Conservation (phyloP, 2,797 vertebrate genomes). For the Limosa lapponica region DNA sequence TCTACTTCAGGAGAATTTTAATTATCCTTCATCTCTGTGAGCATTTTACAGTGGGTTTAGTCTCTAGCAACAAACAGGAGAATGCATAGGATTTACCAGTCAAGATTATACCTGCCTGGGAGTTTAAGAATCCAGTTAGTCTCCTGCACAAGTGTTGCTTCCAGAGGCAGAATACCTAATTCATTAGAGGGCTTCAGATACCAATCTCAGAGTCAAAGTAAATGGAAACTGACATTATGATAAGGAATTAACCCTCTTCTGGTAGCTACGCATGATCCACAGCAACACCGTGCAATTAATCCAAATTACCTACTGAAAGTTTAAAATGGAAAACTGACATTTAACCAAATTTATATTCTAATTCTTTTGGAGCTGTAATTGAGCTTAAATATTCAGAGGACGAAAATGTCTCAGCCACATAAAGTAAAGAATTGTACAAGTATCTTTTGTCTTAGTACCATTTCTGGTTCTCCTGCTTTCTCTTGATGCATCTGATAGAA, state of each 20-base stretch:
- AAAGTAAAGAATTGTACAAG: background rate
- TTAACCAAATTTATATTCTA: conserved; percentile 1
- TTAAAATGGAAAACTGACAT: conserved; percentile 26
- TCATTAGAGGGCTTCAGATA: conserved; percentile 24
- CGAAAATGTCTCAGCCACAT: background rate
- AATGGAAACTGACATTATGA: conserved; percentile 10
- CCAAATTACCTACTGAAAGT: background rate
- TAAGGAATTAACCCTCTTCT: conserved; percentile 2
- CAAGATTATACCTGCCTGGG: background rate
- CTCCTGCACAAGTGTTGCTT: background rate
- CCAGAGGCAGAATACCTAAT: conserved; percentile 2
- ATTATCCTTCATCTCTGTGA: background rate
- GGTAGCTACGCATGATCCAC: background rate
- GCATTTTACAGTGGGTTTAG: background rate
- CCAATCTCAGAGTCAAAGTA: conserved; percentile 15
- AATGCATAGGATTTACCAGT: background rate
- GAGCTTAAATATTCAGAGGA: background rate
- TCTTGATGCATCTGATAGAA: background rate
- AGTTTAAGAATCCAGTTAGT: background rate
- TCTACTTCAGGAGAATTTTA: background rate
- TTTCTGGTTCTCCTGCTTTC: background rate
- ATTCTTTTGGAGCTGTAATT: background rate
- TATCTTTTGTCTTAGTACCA: background rate
- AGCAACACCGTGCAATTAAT: background rate
- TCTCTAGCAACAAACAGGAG: background rate